Evolutionary conservation across 1,140 invertebrate genomes (phyloP).

Genomic region (Neuroterus valhalla): DNA sequence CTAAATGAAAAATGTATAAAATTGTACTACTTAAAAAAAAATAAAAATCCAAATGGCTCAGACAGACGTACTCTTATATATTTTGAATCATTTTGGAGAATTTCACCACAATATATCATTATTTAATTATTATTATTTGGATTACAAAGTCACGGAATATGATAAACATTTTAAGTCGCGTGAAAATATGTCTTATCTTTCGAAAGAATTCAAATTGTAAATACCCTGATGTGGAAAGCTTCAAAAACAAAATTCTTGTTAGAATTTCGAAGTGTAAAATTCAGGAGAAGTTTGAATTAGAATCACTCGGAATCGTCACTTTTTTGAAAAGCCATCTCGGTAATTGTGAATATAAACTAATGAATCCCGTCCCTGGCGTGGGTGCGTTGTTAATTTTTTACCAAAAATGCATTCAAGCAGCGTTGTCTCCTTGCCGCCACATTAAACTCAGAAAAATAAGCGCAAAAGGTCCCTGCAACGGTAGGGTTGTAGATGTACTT

Average conservation of each 20-base stretch:
- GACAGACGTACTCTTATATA: too few species aligned
- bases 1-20: too few species aligned
- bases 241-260: not conserved
- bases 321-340: slow-evolving; percentile 2
- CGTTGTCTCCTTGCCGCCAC: slow-evolving; percentile 16
- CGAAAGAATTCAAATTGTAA: too few species aligned
- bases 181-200: too few species aligned
- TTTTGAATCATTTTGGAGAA: too few species aligned
- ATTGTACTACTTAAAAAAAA: too few species aligned
- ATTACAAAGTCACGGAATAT: too few species aligned
- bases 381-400: slow-evolving; percentile 7
- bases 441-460: slow-evolving; percentile 23
- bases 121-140: too few species aligned
- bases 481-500: slow-evolving; percentile 33
- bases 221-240: too few species aligned
- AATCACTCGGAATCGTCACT: not conserved
- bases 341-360: slow-evolving; percentile 2
- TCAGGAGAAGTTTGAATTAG: not conserved
- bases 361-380: not conserved
- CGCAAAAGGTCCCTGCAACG: slow-evolving; percentile 22
- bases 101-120: too few species aligned
- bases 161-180: too few species aligned
- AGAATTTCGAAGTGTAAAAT: not conserved
- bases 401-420: slow-evolving; percentile 23
- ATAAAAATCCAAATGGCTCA: too few species aligned